Base-by-base conservation (phyloP, 2,797 vertebrate species). In the Typhlichthys subterraneus region DNA sequence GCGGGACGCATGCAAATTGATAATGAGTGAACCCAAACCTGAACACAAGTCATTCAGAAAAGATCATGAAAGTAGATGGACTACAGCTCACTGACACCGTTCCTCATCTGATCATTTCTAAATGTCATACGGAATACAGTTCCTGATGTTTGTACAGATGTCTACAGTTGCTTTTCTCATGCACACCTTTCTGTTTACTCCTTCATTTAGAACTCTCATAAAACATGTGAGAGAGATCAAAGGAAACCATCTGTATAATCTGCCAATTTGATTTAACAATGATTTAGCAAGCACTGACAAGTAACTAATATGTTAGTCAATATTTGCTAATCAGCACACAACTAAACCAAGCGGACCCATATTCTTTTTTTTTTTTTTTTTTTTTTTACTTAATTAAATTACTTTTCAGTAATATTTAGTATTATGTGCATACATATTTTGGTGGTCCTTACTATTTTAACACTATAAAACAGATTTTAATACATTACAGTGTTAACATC, bases 1-100 rank as follows among this genome's bases (percentile, higher is more conserved):
- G 76, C 81, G 75, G 59, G 80, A 78, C 56, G 61, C 86, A 89
- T 90, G 87, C 85, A 86, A 68, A 80, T 66, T 31, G 52, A 75
- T 61, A 64, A 31, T 55, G 51, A 60, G 72, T 67, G 56, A 79
- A 75, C 59, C 69, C 65, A 73, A 72, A 57, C 61, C 52, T 45
- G 19, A 57, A 47, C 38, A 23, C 19, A 13, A 23, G 54, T 38
- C 33, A 9, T 38, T 38, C 33, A 38, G 33, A 38, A 38, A 38
- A 38, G 33, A 38, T 7, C 6, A 9, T 38, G 33, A 38, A 38
- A 38, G 33, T 38, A 38, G 5, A 8, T 38, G 33, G 33, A 38
- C 33, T 5, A 38, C 33, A 38, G 33, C 33, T 8, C 3, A 38
- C 33, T 38, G 33, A 8, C 33, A 38, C 33, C 1, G 0, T 38